Conservation (phyloP, 2,797 vertebrate species). For the Lithobates sylvaticus region DNA sequence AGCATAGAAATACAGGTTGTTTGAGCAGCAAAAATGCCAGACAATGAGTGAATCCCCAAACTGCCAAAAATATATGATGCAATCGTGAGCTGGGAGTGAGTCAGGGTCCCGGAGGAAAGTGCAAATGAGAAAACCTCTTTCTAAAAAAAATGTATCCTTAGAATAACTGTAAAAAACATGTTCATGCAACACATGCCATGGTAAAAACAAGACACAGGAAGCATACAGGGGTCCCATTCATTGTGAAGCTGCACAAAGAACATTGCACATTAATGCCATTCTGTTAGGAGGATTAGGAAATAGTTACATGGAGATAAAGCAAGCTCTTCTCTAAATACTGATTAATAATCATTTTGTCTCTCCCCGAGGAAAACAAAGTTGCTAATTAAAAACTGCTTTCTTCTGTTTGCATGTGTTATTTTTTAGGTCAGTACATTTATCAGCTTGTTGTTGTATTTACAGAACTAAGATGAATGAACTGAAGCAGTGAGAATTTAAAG, state of each 20-base stretch:
- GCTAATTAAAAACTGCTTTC: slow-evolving; percentile 50
- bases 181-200: background rate
- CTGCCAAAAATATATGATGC: slow-evolving; percentile 67
- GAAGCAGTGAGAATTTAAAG: background rate
- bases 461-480: slow-evolving; percentile 12
- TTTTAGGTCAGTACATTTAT: slow-evolving; percentile 41
- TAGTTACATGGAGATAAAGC: slow-evolving; percentile 58
- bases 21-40: background rate
- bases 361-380: slow-evolving; percentile 34
- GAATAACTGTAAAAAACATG: background rate
- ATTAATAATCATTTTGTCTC: slow-evolving; percentile 57
- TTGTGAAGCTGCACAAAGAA: background rate
- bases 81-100: slow-evolving; percentile 68
- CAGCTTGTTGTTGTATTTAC: slow-evolving; percentile 22
- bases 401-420: slow-evolving; percentile 30
- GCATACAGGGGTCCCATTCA: background rate
- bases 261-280: slow-evolving; percentile 21
- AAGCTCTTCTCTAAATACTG: slow-evolving; percentile 50
- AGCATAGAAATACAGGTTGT: slow-evolving; percentile 6
- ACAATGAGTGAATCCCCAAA: background rate
- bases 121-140: background rate
- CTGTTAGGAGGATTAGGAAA: slow-evolving; percentile 55
- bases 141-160: slow-evolving; percentile 33
- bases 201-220: background rate
- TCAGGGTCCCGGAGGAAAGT: slow-evolving; percentile 61